Evolutionary conservation across 2,113 vertebrate genomes (phyloP).

Genomic region (Thermophis baileyi): DNA sequence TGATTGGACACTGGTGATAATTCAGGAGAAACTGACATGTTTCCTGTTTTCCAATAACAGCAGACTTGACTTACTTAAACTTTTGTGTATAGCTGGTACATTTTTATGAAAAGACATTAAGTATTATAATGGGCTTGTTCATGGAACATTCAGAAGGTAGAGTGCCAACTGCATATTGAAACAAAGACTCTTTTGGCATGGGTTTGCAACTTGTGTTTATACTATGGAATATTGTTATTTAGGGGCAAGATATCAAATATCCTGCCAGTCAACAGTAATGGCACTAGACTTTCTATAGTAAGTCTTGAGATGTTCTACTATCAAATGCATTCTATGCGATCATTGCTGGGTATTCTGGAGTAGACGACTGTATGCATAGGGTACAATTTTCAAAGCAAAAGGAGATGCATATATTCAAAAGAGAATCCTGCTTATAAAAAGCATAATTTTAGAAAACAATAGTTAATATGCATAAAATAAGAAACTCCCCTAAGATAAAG

Average conservation of each 20-base stretch:
- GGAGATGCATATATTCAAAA: neutral
- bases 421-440: neutral
- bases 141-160: neutral
- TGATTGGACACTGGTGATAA: conserved; percentile 61
- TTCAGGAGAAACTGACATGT: conserved; percentile 60
- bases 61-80: conserved; percentile 13
- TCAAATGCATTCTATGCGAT: neutral
- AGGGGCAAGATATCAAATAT: neutral
- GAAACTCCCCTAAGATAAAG: neutral
- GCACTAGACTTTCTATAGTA: neutral
- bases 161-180: neutral
- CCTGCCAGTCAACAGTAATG: too few relatives aligned
- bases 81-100: conserved; percentile 37
- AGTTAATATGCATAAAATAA: neutral
- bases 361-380: neutral
- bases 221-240: neutral
- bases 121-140: conserved; percentile 3
- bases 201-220: neutral
- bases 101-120: conserved; percentile 24
- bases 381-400: neutral
- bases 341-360: neutral
- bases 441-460: neutral
- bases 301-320: neutral
- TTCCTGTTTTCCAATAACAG: conserved; percentile 64
- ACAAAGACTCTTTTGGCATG: neutral